Conservation (phyloP, 2,888 invertebrate genomes). For the Nemurella pictetii region DNA sequence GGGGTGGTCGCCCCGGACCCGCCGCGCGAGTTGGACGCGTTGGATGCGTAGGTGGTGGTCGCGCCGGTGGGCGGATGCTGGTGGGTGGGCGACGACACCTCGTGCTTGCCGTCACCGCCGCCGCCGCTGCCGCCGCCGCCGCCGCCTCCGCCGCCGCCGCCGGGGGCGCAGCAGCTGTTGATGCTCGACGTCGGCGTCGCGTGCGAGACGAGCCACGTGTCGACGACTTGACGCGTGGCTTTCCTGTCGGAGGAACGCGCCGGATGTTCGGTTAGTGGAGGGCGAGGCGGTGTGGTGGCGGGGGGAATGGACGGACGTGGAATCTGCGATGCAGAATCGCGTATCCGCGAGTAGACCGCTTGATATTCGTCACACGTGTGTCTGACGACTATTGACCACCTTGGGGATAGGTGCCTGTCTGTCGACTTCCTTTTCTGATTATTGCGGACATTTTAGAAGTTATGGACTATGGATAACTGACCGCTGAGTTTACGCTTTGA, state of each 20-base stretch:
- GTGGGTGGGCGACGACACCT: conserved; percentile 43
- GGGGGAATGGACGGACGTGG: background rate
- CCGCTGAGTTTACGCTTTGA: too few relatives aligned
- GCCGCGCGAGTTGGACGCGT: conserved; percentile 61
- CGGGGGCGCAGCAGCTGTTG: conserved; percentile 20
- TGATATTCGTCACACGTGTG: too few relatives aligned
- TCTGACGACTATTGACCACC: too few relatives aligned
- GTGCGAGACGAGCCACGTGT: conserved; percentile 90
- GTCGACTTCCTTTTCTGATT: too few relatives aligned
- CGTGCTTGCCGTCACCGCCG: conserved; percentile 26
- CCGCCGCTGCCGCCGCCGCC: too few relatives aligned
- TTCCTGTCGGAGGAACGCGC: conserved; percentile 65
- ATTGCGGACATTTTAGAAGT: too few relatives aligned
- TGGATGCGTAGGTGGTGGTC: conserved; percentile 39
- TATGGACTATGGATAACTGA: too few relatives aligned
- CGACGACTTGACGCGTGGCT: conserved; percentile 89
- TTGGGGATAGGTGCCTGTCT: too few relatives aligned
- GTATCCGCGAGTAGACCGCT: too few relatives aligned
- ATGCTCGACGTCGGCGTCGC: conserved; percentile 66
- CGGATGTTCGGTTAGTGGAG: background rate
- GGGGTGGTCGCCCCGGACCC: conserved; percentile 92
- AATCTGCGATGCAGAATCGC: background rate
- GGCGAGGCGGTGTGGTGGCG: too few relatives aligned
- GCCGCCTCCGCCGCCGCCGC: conserved; percentile 69
- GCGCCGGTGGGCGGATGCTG: conserved; percentile 47